These are phyloP conservation scores for Nycticorax nycticorax DNA, from an alignment of 2,113 vertebrate genomes.

Conservation along the genomic window DNA sequence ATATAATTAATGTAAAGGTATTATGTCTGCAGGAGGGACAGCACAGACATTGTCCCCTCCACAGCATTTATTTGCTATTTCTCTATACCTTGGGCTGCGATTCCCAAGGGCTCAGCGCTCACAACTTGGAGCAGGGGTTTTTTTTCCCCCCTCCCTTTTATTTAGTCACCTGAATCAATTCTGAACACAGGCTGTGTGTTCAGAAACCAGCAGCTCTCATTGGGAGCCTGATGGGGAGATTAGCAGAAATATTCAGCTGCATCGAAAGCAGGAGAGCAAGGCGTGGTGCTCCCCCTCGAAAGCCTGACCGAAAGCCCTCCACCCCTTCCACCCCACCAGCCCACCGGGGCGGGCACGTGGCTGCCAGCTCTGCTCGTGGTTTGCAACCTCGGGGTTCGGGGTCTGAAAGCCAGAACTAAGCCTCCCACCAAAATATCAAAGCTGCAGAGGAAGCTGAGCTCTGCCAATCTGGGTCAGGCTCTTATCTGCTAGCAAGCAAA, in stretches of 20 bases:
- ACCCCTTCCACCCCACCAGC: too few species aligned
- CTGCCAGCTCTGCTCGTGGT: not conserved
- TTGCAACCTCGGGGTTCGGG: not conserved
- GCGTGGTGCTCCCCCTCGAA: fast-evolving
- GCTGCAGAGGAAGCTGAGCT: not conserved
- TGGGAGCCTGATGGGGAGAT: not conserved
- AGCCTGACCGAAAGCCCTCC: not conserved
- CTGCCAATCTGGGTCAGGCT: slow-evolving; percentile 47
- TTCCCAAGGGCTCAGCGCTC: not conserved
- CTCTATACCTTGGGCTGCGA: not conserved
- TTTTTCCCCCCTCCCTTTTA: not conserved
- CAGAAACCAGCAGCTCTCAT: not conserved
- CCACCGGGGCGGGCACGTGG: fast-evolving
- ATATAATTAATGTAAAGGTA: not conserved
- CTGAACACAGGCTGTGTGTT: not conserved
- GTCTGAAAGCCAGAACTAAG: not conserved
- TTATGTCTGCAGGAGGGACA: not conserved
- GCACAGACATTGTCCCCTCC: not conserved
- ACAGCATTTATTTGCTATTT: not conserved
- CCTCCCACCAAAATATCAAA: not conserved
- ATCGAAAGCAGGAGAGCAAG: not conserved
- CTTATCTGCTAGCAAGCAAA: slow-evolving; percentile 37
- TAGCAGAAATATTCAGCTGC: not conserved
- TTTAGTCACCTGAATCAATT: not conserved
- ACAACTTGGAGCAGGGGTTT: not conserved